phyloP scores from a whole-genome alignment of 2,797 vertebrate genomes.

The Sebastolobus altivelis region DNA sequence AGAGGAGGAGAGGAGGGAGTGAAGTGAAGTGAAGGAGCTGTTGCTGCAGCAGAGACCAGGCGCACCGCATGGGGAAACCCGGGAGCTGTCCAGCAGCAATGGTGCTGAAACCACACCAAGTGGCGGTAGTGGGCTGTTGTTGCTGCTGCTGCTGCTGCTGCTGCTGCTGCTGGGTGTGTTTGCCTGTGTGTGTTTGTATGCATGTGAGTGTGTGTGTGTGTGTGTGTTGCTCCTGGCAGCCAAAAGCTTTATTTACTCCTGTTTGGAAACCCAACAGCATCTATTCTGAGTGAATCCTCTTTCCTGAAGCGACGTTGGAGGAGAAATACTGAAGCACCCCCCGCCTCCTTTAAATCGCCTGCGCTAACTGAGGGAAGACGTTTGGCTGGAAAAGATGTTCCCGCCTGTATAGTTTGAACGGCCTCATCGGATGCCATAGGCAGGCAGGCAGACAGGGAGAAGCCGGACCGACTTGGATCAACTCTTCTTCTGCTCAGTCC shows the following conservation, averaged over 20 bases:
- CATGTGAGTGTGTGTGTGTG: constrained; percentile 7
- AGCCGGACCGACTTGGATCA: constrained; percentile 87
- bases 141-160: constrained; percentile 32
- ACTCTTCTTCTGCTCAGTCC: constrained; percentile 83
- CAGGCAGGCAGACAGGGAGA: constrained; percentile 12
- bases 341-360: constrained; percentile 3
- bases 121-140: constrained; percentile 74
- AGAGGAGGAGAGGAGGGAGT: constrained; percentile 44
- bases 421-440: constrained; percentile 82
- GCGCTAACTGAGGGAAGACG: constrained; percentile 5
- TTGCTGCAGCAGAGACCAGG: constrained; percentile 72
- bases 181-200: not conserved
- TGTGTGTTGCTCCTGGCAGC: constrained; percentile 51
- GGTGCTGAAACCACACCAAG: constrained; percentile 82
- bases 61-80: constrained; percentile 78
- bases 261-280: constrained; percentile 58
- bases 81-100: constrained; percentile 80
- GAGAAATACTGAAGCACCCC: constrained; percentile 25
- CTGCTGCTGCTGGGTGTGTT: constrained; percentile 4
- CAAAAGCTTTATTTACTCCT: constrained; percentile 59
- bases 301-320: constrained; percentile 40
- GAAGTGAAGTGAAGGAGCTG: constrained; percentile 60
- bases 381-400: constrained; percentile 59
- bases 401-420: constrained; percentile 89
- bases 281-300: constrained; percentile 39